Conservation (phyloP, 1,140 invertebrate genomes). For the Gonatopus flavifemur region DNA sequence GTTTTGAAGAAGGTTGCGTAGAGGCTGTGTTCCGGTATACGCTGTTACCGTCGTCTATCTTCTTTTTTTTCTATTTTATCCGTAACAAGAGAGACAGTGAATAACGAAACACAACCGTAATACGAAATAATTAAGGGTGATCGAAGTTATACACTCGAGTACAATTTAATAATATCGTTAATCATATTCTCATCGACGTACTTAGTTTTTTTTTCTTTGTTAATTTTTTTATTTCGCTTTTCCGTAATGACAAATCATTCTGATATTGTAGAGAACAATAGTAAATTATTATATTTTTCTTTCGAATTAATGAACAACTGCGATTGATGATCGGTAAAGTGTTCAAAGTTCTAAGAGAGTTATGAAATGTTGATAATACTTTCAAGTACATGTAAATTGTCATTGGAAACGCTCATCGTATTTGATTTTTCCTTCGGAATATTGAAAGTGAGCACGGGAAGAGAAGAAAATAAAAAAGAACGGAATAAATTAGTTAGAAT, state of each 20-base stretch:
- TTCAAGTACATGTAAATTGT: slow-evolving; percentile 37
- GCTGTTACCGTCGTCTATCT: too few species aligned
- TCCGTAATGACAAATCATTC: too few species aligned
- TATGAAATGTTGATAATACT: slow-evolving; percentile 30
- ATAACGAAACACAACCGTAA: too few species aligned
- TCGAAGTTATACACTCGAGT: slow-evolving; percentile 48
- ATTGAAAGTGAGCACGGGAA: slow-evolving; percentile 33
- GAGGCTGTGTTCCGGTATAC: neutral
- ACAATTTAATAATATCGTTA: slow-evolving; percentile 48
- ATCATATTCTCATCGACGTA: slow-evolving; percentile 46
- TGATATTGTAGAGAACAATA: too few species aligned
- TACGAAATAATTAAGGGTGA: slow-evolving; percentile 25
- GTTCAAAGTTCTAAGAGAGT: slow-evolving; percentile 27
- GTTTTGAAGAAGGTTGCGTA: slow-evolving; percentile 24
- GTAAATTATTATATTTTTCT: too few species aligned
- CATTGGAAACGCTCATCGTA: slow-evolving; percentile 10
- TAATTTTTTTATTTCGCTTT: slow-evolving; percentile 11
- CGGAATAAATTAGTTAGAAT: slow-evolving; percentile 34
- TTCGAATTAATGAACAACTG: too few species aligned
- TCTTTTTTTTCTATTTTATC: slow-evolving; percentile 4
- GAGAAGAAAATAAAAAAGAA: slow-evolving; percentile 29
- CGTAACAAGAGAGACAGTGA: neutral
- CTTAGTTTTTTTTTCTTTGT: slow-evolving; percentile 48
- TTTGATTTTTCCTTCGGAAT: slow-evolving; percentile 23
- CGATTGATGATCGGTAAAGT: slow-evolving; percentile 27